phyloP scores from a whole-genome alignment of 2,888 invertebrate species.

The Petrophora chlorosata region DNA sequence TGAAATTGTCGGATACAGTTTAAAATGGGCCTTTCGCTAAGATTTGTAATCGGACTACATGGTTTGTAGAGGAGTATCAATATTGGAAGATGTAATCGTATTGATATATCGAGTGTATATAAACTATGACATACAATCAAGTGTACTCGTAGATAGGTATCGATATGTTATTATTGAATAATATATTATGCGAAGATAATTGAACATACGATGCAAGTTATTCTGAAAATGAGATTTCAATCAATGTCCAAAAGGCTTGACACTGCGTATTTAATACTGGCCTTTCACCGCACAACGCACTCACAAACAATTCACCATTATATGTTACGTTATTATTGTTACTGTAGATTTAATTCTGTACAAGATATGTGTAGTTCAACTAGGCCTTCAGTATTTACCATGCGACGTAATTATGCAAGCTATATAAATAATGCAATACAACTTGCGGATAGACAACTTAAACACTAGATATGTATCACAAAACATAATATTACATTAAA shows the following conservation, averaged over 20 bases:
- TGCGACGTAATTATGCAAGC: conserved; percentile 17
- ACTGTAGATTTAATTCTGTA: conserved; percentile 12
- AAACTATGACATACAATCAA: no score
- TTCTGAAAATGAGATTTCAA: no score
- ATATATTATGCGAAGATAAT: no score
- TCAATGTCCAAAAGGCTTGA: no score
- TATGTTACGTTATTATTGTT: background rate
- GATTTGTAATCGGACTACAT: no score
- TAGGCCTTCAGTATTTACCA: conserved; percentile 18
- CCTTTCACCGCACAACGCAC: background rate
- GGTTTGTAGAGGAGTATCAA: no score
- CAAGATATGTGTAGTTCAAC: conserved; percentile 17
- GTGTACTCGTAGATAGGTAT: no score
- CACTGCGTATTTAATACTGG: conserved; percentile 3
- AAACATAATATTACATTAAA: conserved; percentile 74
- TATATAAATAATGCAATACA: conserved; percentile 38
- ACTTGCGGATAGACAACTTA: conserved; percentile 45
- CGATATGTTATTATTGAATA: no score
- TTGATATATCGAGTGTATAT: no score
- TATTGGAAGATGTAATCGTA: no score
- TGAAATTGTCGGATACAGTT: conserved; percentile 8
- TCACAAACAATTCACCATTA: background rate
- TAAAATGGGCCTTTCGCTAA: background rate
- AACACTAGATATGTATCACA: conserved; percentile 73
- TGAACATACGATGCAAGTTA: no score